A percentile compares a stretch with the other conserved stretches of the same genome.
Evolutionary conservation across 2,797 vertebrate species (phyloP).

Genomic region (Nasua narica): DNA sequence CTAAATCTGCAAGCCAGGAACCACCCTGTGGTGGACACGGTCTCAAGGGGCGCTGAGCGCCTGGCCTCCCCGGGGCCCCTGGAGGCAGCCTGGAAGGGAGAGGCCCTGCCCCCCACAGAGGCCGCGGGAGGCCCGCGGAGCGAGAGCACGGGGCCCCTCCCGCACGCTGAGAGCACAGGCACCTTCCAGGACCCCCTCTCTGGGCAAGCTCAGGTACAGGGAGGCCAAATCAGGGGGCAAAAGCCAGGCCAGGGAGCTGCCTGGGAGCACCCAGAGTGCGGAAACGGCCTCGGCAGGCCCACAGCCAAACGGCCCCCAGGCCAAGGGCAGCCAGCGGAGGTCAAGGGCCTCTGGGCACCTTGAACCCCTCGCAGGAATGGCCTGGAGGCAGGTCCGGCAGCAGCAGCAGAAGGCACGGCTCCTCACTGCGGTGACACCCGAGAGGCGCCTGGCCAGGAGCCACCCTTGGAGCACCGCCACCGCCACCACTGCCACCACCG

Average conservation of each 20-base stretch:
- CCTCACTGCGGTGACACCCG: conserved; percentile 55
- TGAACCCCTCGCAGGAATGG: not conserved
- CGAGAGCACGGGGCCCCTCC: too few relatives aligned
- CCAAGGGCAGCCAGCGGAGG: not conserved
- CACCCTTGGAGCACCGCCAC: not conserved
- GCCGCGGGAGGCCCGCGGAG: not conserved
- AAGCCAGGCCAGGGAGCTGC: not conserved
- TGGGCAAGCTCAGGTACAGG: too few relatives aligned
- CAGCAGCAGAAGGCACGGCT: not conserved
- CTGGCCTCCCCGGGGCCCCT: fast-evolving
- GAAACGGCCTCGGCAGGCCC: not conserved
- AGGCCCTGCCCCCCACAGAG: not conserved
- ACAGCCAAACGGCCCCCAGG: not conserved
- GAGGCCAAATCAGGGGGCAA: not conserved
- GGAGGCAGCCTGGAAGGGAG: not conserved
- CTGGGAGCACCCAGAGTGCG: fast-evolving
- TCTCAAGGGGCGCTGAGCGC: not conserved
- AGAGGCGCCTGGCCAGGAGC: conserved; percentile 59
- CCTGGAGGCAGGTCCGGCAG: not conserved
- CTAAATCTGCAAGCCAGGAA: not conserved
- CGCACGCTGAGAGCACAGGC: not conserved
- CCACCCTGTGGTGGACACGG: fast-evolving
- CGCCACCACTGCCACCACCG: not conserved
- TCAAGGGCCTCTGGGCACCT: not conserved
- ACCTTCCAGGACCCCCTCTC: not conserved